Percentiles rank a stretch among this genome's conserved stretches.
phyloP scores from a whole-genome alignment of 92 coral and sea anemone species.

The Zoanthus solanderi region DNA sequence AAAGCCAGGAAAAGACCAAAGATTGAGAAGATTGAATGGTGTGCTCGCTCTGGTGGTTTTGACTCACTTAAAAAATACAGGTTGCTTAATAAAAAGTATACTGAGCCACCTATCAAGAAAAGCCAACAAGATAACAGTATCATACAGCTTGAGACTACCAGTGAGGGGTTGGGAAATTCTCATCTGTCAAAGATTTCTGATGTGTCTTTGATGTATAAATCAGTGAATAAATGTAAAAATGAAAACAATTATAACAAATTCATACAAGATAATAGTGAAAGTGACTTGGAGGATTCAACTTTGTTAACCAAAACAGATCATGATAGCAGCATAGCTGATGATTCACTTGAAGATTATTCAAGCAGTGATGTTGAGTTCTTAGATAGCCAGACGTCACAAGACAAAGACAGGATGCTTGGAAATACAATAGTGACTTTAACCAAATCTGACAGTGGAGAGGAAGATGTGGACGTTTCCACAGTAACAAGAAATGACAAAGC shows the following conservation, averaged over 20 bases:
- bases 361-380: slow-evolving; percentile 31
- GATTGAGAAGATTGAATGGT: slow-evolving; percentile 72
- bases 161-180: background rate
- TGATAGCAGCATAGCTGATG: slow-evolving; percentile 30
- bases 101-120: slow-evolving; percentile 23
- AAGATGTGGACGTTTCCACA: slow-evolving; percentile 38
- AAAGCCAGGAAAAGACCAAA: slow-evolving; percentile 42
- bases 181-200: background rate
- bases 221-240: background rate
- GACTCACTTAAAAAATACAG: slow-evolving; percentile 54
- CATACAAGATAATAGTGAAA: slow-evolving; percentile 4
- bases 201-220: background rate
- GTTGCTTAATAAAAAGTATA: slow-evolving; percentile 41
- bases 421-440: slow-evolving; percentile 45
- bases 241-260: background rate
- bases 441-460: slow-evolving; percentile 35
- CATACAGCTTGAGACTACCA: background rate
- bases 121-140: slow-evolving; percentile 16
- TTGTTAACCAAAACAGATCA: slow-evolving; percentile 2
- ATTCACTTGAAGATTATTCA: slow-evolving; percentile 37
- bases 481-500: slow-evolving; percentile 13
- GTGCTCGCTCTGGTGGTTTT: slow-evolving; percentile 77
- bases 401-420: slow-evolving; percentile 46
- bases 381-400: slow-evolving; percentile 26
- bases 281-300: slow-evolving; percentile 7